Evolutionary conservation across 2,797 vertebrate genomes (phyloP), one percentile per base, ranked within the genome.

Genomic region (Columba guinea): DNA sequence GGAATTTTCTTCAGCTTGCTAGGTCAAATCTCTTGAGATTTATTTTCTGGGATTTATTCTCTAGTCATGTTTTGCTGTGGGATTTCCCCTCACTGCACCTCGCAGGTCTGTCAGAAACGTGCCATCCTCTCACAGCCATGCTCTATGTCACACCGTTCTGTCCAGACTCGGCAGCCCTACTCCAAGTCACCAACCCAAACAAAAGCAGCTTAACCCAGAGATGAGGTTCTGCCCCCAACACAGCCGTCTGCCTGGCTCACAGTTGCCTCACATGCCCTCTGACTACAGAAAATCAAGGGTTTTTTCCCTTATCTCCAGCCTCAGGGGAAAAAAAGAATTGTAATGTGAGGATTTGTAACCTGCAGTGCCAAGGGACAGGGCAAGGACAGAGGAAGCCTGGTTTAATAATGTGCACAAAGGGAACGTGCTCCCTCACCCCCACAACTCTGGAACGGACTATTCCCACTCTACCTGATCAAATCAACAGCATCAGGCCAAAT

Each of bases 191-290:
- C 34, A 59, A 1, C 15, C 11, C 24, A 4, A 4, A 60, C 30
- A 28, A 32, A 13, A 7, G 9, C 20, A 30, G 26, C 21, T 55
- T 62, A 67, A 34, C 44, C 16, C 78, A 52, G 10, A 26, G 46
- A 35, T 2, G 2, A 1, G 1, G 26, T 7, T 51, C 53, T 44
- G 60, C 7, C 41, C 70, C 56, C 4, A 0, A 7, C 2, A 0
- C 10, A 14, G 71, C 65, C 27, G 41, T 34, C 32, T 32, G 26
- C 19, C 14, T 2, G 3, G 49, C 53, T 76, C 11, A 4, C 64
- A 21, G 32, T 1, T 48, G 12, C 79, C 22, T 60, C 44, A 13
- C 0, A 0, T 41, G 30, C n/a, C 28, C 44, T 37, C 49, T 32
- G n/a, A 63, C 22, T 32, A 27, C 5, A 7, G 0, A 3, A 58